Evolutionary conservation across 2,113 vertebrate species (phyloP).

Genomic region (Cryptoleucopteryx plumbea): DNA sequence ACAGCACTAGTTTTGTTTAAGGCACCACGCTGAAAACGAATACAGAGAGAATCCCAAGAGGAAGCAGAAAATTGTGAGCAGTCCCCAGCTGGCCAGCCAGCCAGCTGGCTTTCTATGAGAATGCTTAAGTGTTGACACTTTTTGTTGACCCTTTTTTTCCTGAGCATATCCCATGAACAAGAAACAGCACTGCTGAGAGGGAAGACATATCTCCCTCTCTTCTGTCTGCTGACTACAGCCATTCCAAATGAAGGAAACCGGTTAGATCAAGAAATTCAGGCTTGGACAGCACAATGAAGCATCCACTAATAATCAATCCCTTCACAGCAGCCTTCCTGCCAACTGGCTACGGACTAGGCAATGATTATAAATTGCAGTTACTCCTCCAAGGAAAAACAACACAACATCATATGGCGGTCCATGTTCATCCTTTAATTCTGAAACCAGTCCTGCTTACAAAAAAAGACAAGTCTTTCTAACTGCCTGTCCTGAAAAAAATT

Average conservation of each 20-base stretch:
- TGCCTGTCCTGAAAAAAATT: background rate
- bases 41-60: background rate
- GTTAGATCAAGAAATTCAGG: slow-evolving; percentile 46
- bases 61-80: background rate
- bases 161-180: background rate
- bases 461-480: background rate
- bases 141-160: background rate
- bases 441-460: background rate
- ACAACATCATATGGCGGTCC: background rate
- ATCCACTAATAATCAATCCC: slow-evolving; percentile 52
- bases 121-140: background rate
- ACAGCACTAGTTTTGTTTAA: background rate
- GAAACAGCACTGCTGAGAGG: background rate
- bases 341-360: slow-evolving; percentile 22
- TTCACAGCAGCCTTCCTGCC: slow-evolving; percentile 31
- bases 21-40: background rate
- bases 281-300: slow-evolving; percentile 36
- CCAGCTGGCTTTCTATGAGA: background rate
- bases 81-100: background rate
- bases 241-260: slow-evolving; percentile 9
- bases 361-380: slow-evolving; percentile 19
- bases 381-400: slow-evolving; percentile 9
- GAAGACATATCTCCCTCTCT: background rate
- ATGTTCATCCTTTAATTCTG: background rate
- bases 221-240: slow-evolving; percentile 2